Evolutionary conservation across 2,797 vertebrate species (phyloP), one percentile per base, ranked within the genome.

Genomic region (Monodelphis domestica): DNA sequence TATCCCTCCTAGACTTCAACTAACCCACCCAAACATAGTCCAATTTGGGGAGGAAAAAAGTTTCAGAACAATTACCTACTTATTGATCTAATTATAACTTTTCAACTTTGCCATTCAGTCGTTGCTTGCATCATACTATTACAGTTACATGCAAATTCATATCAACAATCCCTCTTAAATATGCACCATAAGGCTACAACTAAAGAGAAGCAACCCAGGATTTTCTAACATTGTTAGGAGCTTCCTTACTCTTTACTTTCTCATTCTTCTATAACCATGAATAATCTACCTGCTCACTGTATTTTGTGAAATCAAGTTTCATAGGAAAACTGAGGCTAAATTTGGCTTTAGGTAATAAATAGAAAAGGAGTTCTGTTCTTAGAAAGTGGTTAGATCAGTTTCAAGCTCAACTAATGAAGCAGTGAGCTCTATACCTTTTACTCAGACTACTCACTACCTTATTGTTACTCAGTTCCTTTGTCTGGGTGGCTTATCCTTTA

Each of bases 1-100:
- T 95, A 89, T 93, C 94, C 55, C 88, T 94, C 57, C 50, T 91
- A 95, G 70, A 29, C 14, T 96, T 38, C 30, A 93, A 53, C 52
- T 63, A 45, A 33, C 93, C 50, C 87, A 92, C 63, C 89, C 56
- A 89, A 96, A 94, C 52, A 91, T 4, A 53, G 93, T 91, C 95
- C 95, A 90, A 90, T 91, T 88, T 94, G 91, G 89, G 94, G 91
- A 21, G 3, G 15, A 6, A 26, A 50, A 84, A 84, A 3, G 38
- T 50, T 84, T 84, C 24, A 28, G 70, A 84, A 84, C 21, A 84
- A 50, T 84, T 26, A 50, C 70, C 38, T 7, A 70, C 5, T 78
- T 78, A 24, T 26, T 24, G 78, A 93, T 26, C n/a, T 57, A 91
- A 90, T 55, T n/a, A 53, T 33, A 94, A 93, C 88, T 88, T 70